phyloP scores from a whole-genome alignment of 2,888 invertebrate species.

The Pristionchus entomophagus region DNA sequence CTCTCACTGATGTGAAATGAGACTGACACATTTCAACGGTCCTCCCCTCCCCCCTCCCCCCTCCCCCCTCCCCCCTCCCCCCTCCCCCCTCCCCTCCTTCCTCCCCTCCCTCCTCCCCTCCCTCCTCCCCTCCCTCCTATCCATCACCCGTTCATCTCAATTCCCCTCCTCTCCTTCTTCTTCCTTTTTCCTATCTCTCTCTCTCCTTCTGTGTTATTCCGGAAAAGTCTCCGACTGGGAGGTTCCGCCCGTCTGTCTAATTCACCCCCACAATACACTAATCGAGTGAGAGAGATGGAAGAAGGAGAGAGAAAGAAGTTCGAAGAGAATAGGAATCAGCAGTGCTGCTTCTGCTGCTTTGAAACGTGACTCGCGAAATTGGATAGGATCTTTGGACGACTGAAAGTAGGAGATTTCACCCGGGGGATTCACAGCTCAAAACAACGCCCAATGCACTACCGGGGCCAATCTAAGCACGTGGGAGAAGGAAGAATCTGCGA shows the following conservation, averaged over 20 bases:
- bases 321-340: slow-evolving; percentile 30
- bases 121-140: not conserved
- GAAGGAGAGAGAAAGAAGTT: not conserved
- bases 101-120: not conserved
- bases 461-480: too few species aligned
- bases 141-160: slow-evolving; percentile 33
- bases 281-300: slow-evolving; percentile 19
- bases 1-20: slow-evolving; percentile 30
- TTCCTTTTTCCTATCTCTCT: slow-evolving; percentile 1
- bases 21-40: slow-evolving; percentile 41
- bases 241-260: slow-evolving; percentile 13
- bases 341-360: too few species aligned
- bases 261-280: slow-evolving; percentile 39
- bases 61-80: not conserved
- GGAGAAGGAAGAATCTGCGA: too few species aligned
- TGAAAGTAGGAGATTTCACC: not conserved
- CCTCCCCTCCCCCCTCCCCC: not conserved
- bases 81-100: not conserved
- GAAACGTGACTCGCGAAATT: slow-evolving; percentile 43
- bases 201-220: slow-evolving; percentile 27
- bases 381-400: not conserved
- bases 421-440: slow-evolving; percentile 16
- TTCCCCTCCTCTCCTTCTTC: slow-evolving; percentile 16
- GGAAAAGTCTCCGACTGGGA: slow-evolving; percentile 2
- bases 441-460: not conserved